Evolutionary conservation across 2,888 invertebrate species (phyloP).

Genomic region (Drosophila paramelanica): DNA sequence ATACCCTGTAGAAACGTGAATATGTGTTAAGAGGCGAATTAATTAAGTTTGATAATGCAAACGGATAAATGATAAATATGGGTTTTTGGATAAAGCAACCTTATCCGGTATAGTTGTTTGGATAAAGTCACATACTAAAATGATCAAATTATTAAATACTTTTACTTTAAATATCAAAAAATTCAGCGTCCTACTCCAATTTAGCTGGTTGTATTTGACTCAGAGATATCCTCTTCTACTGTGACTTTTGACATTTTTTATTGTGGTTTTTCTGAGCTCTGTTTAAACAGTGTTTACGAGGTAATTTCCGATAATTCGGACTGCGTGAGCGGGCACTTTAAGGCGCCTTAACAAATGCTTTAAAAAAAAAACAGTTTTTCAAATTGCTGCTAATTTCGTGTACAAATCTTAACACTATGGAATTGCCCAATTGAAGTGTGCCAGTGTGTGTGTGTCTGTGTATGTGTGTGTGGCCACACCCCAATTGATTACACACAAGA

Average conservation of each 20-base stretch:
- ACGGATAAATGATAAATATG: too few relatives aligned
- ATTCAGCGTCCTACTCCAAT: neutral
- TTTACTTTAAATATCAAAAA: too few relatives aligned
- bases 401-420: conserved; percentile 36
- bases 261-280: neutral
- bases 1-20: conserved; percentile 2
- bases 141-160: too few relatives aligned
- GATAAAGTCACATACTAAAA: too few relatives aligned
- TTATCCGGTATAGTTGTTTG: too few relatives aligned
- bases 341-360: conserved; percentile 31
- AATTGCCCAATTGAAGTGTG: conserved; percentile 40
- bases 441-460: conserved; percentile 13
- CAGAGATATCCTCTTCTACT: neutral
- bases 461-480: conserved; percentile 44
- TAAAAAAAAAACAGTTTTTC: conserved; percentile 35
- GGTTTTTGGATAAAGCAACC: too few relatives aligned
- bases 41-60: too few relatives aligned
- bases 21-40: too few relatives aligned
- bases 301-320: neutral
- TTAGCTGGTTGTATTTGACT: neutral
- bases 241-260: neutral
- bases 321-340: conserved; percentile 30
- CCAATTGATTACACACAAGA: conserved; percentile 40
- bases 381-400: conserved; percentile 54
- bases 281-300: conserved; percentile 8